A percentile compares a stretch with the other conserved stretches of the same genome.
Conservation (phyloP, 1,140 invertebrate species). For the Amyelois transitella region DNA sequence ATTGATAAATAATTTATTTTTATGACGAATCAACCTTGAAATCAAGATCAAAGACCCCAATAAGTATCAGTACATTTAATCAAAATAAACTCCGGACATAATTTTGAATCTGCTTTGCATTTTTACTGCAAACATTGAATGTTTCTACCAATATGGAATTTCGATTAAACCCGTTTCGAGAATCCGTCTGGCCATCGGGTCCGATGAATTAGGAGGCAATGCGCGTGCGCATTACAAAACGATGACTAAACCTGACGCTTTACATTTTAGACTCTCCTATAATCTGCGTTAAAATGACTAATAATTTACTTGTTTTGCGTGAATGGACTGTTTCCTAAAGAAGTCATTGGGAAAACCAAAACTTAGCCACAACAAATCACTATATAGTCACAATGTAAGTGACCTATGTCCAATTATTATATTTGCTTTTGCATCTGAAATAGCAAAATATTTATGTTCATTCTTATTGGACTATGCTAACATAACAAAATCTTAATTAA, state of each 20-base stretch:
- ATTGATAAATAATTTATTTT: too few relatives aligned
- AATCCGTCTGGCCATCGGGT: slow-evolving; percentile 5
- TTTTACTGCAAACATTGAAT: neutral
- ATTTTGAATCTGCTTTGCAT: neutral
- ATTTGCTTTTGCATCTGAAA: too few relatives aligned
- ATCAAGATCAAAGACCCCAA: too few relatives aligned
- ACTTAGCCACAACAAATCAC: neutral
- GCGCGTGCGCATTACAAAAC: slow-evolving; percentile 50
- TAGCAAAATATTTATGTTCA: too few relatives aligned
- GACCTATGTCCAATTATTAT: too few relatives aligned
- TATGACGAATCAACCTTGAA: neutral
- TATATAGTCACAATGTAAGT: too few relatives aligned
- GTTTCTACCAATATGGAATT: neutral
- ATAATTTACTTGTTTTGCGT: neutral
- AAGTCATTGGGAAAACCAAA: neutral
- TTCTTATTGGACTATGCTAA: too few relatives aligned
- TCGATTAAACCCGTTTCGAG: neutral
- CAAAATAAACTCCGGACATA: neutral
- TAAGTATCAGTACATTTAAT: neutral
- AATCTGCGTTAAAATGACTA: neutral
- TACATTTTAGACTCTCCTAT: slow-evolving; percentile 1
- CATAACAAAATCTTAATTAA: too few relatives aligned
- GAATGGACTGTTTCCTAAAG: neutral
- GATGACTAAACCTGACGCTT: slow-evolving; percentile 44
- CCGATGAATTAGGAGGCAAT: slow-evolving; percentile 40